Evolutionary conservation across 2,113 vertebrate species (phyloP).

Genomic region (Tetrax tetrax): DNA sequence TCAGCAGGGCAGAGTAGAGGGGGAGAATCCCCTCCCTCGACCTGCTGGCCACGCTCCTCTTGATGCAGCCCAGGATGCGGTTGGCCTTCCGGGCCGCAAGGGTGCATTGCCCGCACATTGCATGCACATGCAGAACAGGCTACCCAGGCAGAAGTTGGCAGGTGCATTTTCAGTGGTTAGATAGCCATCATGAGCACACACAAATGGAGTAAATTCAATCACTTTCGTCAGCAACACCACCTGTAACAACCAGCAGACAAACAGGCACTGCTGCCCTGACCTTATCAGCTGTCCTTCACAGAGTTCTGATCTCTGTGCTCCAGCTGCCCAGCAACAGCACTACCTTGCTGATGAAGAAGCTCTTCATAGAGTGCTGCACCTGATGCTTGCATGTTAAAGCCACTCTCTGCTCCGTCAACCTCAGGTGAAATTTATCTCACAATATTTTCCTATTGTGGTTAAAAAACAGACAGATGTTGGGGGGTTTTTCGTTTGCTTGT

Average conservation of each 20-base stretch:
- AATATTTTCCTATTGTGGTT: fast-evolving
- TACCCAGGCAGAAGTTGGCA: fast-evolving
- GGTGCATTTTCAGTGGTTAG: neutral
- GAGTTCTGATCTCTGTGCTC: neutral
- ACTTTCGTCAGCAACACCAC: too few species aligned
- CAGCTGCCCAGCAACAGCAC: neutral
- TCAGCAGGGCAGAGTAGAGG: too few species aligned
- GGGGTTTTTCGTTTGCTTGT: neutral
- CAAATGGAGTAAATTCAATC: fast-evolving
- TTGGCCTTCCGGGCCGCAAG: too few species aligned
- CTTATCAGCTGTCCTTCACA: fast-evolving
- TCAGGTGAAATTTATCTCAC: neutral
- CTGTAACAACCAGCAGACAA: fast-evolving
- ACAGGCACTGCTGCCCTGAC: fast-evolving
- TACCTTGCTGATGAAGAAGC: fast-evolving
- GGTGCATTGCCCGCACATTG: too few species aligned
- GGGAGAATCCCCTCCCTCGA: too few species aligned
- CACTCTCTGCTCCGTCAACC: neutral
- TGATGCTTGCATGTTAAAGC: fast-evolving
- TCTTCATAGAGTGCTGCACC: neutral
- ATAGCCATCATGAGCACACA: neutral
- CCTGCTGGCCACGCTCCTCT: too few species aligned
- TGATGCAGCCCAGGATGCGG: too few species aligned
- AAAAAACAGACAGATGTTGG: neutral
- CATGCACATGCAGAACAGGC: too few species aligned